Conservation (phyloP, 2,888 invertebrate species). For the Conistra vaccinii region DNA sequence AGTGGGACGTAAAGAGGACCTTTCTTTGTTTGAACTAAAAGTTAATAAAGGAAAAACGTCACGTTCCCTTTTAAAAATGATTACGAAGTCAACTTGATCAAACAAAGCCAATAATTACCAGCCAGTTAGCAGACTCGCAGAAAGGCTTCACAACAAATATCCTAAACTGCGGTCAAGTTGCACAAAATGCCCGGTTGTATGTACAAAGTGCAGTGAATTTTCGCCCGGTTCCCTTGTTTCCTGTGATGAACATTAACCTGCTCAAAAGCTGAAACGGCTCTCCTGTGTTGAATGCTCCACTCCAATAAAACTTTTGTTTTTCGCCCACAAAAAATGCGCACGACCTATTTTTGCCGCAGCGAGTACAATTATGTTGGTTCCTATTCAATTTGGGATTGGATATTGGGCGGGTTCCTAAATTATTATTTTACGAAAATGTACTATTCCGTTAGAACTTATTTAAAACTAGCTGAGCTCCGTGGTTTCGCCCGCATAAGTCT, state of each 20-base stretch:
- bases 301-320: conserved; percentile 79
- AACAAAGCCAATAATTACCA: conserved; percentile 43
- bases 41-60: neutral
- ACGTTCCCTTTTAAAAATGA: conserved; percentile 25
- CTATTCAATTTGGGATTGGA: conserved; percentile 50
- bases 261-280: conserved; percentile 79
- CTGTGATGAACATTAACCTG: conserved; percentile 81
- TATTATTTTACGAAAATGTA: neutral
- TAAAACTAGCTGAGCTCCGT: too few relatives aligned
- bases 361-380: conserved; percentile 53
- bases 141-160: conserved; percentile 26
- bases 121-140: conserved; percentile 34
- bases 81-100: conserved; percentile 16
- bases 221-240: conserved; percentile 69
- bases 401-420: conserved; percentile 17
- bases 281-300: conserved; percentile 68
- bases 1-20: conserved; percentile 1
- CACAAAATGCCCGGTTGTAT: conserved; percentile 54
- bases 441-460: too few relatives aligned
- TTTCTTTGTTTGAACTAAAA: neutral
- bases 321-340: conserved; percentile 71
- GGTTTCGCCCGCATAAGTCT: too few relatives aligned
- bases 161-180: conserved; percentile 21
- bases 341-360: conserved; percentile 71
- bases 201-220: conserved; percentile 72